Conservation (phyloP, 2,888 invertebrate species). For the Corythucha ciliata region DNA sequence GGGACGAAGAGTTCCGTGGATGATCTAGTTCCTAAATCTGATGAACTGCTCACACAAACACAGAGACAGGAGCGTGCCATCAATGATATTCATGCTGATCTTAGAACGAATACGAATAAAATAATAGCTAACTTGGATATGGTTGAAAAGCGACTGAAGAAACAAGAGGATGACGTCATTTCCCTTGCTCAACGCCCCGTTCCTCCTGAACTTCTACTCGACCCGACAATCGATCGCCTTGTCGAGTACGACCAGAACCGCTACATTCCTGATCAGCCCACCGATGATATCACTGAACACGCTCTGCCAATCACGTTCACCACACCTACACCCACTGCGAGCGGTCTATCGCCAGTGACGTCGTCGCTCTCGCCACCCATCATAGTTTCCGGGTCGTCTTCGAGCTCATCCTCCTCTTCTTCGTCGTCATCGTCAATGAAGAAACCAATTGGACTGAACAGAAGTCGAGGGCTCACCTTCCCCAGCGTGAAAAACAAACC, state of each 20-base stretch:
- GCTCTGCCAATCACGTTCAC: constrained; percentile 35
- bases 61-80: constrained; percentile 79
- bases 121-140: constrained; percentile 80
- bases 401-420: too few relatives aligned
- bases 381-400: constrained; percentile 6
- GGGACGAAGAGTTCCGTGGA: constrained; percentile 82
- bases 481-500: constrained; percentile 87
- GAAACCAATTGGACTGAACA: constrained; percentile 39
- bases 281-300: constrained; percentile 35
- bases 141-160: constrained; percentile 72
- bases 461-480: constrained; percentile 79
- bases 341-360: constrained; percentile 24
- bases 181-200: constrained; percentile 65
- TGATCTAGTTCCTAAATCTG: constrained; percentile 75
- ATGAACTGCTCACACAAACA: constrained; percentile 73
- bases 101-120: constrained; percentile 70
- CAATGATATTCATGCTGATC: constrained; percentile 73
- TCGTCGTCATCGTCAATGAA: constrained; percentile 12
- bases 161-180: constrained; percentile 76
- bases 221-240: constrained; percentile 67
- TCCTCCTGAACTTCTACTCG: constrained; percentile 61
- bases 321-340: constrained; percentile 33
- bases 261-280: constrained; percentile 45
- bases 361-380: constrained; percentile 17
- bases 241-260: constrained; percentile 66